These are phyloP conservation scores for Epistrophella euchroma DNA, from an alignment of 2,888 invertebrate species.

Conservation along the genomic window DNA sequence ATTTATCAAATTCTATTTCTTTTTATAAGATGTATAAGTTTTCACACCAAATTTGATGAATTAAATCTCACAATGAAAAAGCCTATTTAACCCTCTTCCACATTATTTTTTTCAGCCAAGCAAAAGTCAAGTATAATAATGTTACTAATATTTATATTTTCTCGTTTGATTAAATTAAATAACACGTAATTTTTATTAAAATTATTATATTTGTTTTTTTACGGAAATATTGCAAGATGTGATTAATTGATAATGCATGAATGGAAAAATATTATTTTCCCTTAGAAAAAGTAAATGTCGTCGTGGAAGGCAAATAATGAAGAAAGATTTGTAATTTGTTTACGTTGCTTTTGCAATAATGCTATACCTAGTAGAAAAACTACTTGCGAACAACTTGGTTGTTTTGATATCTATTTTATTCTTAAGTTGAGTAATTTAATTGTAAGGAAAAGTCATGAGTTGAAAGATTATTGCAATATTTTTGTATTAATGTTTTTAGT, in stretches of 20 bases:
- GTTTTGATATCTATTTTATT: not conserved
- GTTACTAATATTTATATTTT: too few relatives aligned
- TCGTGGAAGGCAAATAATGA: not conserved
- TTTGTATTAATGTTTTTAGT: not conserved
- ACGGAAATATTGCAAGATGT: conserved; percentile 2
- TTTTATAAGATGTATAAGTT: too few relatives aligned
- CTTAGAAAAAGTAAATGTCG: not conserved
- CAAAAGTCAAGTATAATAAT: too few relatives aligned
- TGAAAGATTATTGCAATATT: not conserved
- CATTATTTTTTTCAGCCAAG: too few relatives aligned
- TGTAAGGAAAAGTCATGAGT: not conserved
- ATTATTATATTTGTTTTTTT: not conserved
- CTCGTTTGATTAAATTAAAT: not conserved
- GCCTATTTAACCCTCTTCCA: too few relatives aligned
- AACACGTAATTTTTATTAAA: not conserved
- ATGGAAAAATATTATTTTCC: not conserved
- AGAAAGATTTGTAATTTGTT: not conserved
- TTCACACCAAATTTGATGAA: too few relatives aligned
- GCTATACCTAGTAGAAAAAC: not conserved
- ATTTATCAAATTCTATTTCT: too few relatives aligned
- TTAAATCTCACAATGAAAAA: too few relatives aligned
- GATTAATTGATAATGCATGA: conserved; percentile 8
- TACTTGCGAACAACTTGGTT: not conserved
- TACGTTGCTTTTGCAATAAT: not conserved
- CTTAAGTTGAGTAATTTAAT: conserved; percentile 4